These are phyloP conservation scores for Epiperipatus broadwayi DNA, from an alignment of 2,888 invertebrate species.

Conservation along the genomic window DNA sequence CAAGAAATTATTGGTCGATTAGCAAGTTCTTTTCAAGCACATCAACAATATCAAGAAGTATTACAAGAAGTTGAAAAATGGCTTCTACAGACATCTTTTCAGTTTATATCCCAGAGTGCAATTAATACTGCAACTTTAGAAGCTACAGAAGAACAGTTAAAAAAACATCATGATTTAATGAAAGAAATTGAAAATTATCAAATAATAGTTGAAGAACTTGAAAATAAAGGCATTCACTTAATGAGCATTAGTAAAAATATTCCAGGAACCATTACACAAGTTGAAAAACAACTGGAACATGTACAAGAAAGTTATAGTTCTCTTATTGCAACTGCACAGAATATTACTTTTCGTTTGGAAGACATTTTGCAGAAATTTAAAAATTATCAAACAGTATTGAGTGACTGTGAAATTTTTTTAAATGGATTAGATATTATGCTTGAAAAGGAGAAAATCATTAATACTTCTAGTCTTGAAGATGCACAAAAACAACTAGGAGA, in stretches of 20 bases:
- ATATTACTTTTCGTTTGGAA: constrained; percentile 66
- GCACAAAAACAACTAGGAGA: too few relatives aligned
- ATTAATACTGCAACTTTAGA: constrained; percentile 73
- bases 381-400: constrained; percentile 69
- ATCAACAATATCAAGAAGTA: constrained; percentile 54
- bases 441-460: too few relatives aligned
- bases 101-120: constrained; percentile 85
- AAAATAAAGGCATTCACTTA: constrained; percentile 62
- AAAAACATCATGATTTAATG: constrained; percentile 44
- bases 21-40: constrained; percentile 51
- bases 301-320: constrained; percentile 85
- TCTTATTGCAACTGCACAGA: constrained; percentile 63
- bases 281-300: constrained; percentile 70
- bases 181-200: constrained; percentile 58
- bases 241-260: too few relatives aligned
- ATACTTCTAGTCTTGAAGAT: too few relatives aligned
- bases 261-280: too few relatives aligned
- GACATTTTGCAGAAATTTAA: constrained; percentile 79
- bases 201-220: constrained; percentile 55
- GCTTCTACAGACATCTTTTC: constrained; percentile 81
- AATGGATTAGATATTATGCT: constrained; percentile 22
- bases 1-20: constrained; percentile 31
- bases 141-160: constrained; percentile 71
- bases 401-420: constrained; percentile 23
- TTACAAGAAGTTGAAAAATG: constrained; percentile 88